These are phyloP conservation scores for Rhinophrynus dorsalis DNA, from an alignment of 2,797 vertebrate species.

Conservation along the genomic window DNA sequence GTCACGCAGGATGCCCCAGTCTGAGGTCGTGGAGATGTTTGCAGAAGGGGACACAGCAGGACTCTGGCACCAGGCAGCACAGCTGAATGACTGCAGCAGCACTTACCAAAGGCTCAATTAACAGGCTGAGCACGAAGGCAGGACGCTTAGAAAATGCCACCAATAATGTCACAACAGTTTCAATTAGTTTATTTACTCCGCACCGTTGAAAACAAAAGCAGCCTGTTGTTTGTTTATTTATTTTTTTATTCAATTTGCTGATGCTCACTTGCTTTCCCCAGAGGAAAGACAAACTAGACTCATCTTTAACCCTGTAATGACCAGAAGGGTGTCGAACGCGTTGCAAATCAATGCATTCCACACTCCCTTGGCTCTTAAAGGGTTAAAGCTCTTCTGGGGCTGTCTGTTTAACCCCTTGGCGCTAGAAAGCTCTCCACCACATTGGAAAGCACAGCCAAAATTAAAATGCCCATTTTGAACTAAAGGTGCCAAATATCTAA, in stretches of 20 bases:
- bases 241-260: conserved; percentile 45
- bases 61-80: conserved; percentile 28
- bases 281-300: conserved; percentile 2
- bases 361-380: too few species aligned
- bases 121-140: conserved; percentile 44
- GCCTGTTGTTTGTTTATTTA: conserved; percentile 45
- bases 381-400: not conserved
- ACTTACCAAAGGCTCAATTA: conserved; percentile 36
- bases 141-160: conserved; percentile 47
- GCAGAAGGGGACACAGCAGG: conserved; percentile 28
- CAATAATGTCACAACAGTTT: conserved; percentile 50
- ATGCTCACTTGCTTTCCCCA: conserved; percentile 8
- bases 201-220: conserved; percentile 44
- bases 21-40: conserved; percentile 20
- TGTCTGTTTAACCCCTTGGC: not conserved
- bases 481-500: too few species aligned
- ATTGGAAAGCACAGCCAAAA: too few species aligned
- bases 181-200: conserved; percentile 50
- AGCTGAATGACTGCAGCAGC: conserved; percentile 37
- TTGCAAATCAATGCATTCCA: too few species aligned
- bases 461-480: too few species aligned
- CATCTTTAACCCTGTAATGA: too few species aligned
- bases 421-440: too few species aligned
- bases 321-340: too few species aligned
- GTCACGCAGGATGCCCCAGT: conserved; percentile 9